Evolutionary conservation across 2,113 vertebrate species (phyloP).

Genomic region (Pluvialis apricaria): DNA sequence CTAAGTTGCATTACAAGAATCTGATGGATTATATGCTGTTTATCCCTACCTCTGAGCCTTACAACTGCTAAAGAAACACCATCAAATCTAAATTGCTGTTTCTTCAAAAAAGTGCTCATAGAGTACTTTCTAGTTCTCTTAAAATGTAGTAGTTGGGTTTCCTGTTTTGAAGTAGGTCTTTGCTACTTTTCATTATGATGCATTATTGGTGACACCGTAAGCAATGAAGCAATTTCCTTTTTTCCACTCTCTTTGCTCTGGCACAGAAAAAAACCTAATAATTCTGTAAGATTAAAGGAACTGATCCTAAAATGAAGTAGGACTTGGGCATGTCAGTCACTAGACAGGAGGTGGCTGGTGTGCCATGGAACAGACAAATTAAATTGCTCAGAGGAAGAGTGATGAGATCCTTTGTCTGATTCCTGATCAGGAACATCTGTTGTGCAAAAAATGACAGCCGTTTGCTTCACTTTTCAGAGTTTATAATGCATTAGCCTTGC

Average conservation of each 20-base stretch:
- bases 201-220: neutral
- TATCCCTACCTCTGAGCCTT: neutral
- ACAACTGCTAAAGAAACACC: neutral
- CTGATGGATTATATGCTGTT: neutral
- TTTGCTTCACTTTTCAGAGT: constrained; percentile 5
- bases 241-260: neutral
- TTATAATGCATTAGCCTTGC: neutral
- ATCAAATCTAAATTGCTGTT: neutral
- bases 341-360: neutral
- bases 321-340: neutral
- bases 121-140: neutral
- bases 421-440: constrained; percentile 54
- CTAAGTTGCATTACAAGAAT: neutral
- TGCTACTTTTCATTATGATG: constrained; percentile 14
- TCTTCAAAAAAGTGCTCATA: neutral
- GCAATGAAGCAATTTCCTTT: constrained; percentile 23
- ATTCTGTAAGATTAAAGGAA: constrained; percentile 44
- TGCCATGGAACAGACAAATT: constrained; percentile 9
- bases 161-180: neutral
- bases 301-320: constrained; percentile 20
- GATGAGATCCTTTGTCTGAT: constrained; percentile 39
- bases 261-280: neutral
- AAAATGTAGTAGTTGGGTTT: neutral
- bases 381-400: constrained; percentile 6
- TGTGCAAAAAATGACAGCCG: constrained; percentile 13